Conservation (phyloP, 2,797 vertebrate genomes). For the Antennarius maculatus region DNA sequence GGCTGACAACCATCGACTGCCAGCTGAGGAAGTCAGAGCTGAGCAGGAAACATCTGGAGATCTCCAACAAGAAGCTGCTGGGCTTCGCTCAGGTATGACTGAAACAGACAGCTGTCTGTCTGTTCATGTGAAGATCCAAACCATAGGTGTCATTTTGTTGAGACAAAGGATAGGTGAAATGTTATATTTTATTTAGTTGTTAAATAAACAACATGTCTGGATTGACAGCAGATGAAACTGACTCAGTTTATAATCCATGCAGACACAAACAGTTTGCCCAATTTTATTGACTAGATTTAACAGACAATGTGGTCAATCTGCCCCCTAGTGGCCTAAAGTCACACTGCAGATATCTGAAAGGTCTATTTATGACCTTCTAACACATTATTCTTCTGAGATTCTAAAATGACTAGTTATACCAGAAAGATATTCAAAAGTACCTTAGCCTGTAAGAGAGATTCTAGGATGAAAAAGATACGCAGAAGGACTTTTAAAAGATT, state of each 20-base stretch:
- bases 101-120: neutral
- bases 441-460: too few species aligned
- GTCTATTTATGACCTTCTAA: neutral
- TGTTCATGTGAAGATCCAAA: too few species aligned
- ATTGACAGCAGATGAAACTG: neutral
- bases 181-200: too few species aligned
- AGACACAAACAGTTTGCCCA: neutral
- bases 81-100: conserved; percentile 86
- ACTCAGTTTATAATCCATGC: neutral
- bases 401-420: neutral
- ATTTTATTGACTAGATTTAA: too few species aligned
- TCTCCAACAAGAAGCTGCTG: conserved; percentile 89
- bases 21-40: conserved; percentile 87
- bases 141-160: too few species aligned
- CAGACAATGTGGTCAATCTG: conserved; percentile 3
- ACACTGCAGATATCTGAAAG: conserved; percentile 2
- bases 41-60: conserved; percentile 86
- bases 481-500: too few species aligned
- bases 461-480: too few species aligned
- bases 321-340: conserved; percentile 2
- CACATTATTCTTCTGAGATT: neutral
- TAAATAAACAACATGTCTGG: too few species aligned
- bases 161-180: neutral
- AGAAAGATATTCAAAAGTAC: neutral
- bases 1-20: conserved; percentile 78